phyloP scores from a whole-genome alignment of 2,888 invertebrate species.

The Stenolophus ochropezus region DNA sequence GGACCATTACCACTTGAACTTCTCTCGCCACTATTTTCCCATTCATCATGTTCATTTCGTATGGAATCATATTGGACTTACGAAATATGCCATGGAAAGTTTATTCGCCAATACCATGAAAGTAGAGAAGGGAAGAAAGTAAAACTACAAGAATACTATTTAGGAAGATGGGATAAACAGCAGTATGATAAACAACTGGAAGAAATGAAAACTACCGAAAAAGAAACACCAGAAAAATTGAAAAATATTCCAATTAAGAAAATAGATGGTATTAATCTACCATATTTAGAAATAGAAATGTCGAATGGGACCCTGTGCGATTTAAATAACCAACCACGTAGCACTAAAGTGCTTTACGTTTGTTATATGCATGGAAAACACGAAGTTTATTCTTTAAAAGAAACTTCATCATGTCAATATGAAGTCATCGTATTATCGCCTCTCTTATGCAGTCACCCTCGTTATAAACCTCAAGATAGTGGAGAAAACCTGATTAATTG shows the following conservation, averaged over 20 bases:
- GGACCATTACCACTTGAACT: constrained; percentile 87
- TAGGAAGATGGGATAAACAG: constrained; percentile 85
- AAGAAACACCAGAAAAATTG: constrained; percentile 76
- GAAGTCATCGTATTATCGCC: constrained; percentile 93
- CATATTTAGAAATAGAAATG: constrained; percentile 91
- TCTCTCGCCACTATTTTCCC: constrained; percentile 84
- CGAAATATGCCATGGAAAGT: constrained; percentile 94
- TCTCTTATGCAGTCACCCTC: constrained; percentile 90
- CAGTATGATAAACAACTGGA: constrained; percentile 78
- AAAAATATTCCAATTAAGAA: constrained; percentile 77
- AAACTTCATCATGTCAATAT: constrained; percentile 95
- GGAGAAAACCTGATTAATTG: constrained; percentile 87
- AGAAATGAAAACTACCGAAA: constrained; percentile 73
- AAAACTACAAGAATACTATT: constrained; percentile 88
- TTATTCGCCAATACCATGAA: constrained; percentile 96
- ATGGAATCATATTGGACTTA: constrained; percentile 97
- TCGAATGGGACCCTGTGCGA: constrained; percentile 94
- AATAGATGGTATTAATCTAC: constrained; percentile 91
- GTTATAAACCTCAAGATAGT: constrained; percentile 86
- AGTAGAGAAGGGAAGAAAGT: constrained; percentile 91
- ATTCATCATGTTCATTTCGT: constrained; percentile 89
- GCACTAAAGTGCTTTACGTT: constrained; percentile 89
- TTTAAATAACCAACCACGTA: constrained; percentile 88
- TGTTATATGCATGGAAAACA: constrained; percentile 93
- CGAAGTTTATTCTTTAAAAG: constrained; percentile 94